Conservation (phyloP, 2,888 invertebrate species). For the Lepetodrilus schrolli region DNA sequence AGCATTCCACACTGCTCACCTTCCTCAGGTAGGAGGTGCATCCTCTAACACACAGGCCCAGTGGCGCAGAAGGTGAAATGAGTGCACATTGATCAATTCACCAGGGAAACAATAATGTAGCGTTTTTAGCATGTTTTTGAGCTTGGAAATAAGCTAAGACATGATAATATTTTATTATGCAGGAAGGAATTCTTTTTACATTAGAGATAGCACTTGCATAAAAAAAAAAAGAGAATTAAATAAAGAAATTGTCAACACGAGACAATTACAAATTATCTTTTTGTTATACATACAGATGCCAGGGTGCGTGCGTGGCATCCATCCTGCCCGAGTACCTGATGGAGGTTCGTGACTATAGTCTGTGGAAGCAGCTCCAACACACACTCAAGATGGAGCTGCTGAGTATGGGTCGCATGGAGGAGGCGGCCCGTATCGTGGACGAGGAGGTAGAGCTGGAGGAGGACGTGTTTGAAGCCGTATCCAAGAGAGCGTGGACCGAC, state of each 20-base stretch:
- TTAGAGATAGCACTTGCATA: no score
- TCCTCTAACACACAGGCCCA: neutral
- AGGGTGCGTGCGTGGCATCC: conserved; percentile 74
- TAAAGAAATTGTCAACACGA: no score
- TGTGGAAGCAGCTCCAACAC: conserved; percentile 72
- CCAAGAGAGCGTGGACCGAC: conserved; percentile 75
- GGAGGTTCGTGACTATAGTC: conserved; percentile 70
- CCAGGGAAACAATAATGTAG: no score
- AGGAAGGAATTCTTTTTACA: no score
- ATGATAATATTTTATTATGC: no score
- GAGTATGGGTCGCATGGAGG: conserved; percentile 52
- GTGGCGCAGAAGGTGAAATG: neutral
- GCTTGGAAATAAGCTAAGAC: no score
- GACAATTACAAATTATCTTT: neutral
- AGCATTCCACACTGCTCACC: conserved; percentile 74
- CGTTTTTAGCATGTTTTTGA: no score
- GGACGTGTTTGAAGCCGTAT: conserved; percentile 74
- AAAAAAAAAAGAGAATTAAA: no score
- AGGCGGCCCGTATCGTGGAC: conserved; percentile 50
- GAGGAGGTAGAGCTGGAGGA: conserved; percentile 69
- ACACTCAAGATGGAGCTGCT: conserved; percentile 53
- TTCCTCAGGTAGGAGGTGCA: conserved; percentile 72
- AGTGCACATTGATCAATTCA: no score
- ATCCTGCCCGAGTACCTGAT: conserved; percentile 75
- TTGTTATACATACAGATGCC: conserved; percentile 57